Evolutionary conservation across 2,797 vertebrate species (phyloP).

Genomic region (Myotis vivesi): DNA sequence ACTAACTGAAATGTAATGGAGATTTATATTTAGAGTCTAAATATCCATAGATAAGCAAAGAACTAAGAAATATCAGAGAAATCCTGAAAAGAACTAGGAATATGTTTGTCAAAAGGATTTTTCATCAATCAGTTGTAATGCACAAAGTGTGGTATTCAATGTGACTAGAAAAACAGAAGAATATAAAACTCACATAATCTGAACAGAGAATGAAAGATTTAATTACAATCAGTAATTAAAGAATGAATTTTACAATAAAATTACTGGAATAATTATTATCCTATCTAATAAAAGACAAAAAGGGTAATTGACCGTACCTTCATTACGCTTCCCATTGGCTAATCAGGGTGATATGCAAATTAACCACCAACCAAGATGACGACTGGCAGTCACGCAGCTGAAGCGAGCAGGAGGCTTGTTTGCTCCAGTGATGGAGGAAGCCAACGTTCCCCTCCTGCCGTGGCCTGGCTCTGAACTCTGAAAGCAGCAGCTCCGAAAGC

Average conservation of each 20-base stretch:
- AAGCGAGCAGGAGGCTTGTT: too few species aligned
- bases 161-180: not conserved
- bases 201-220: not conserved
- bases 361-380: too few species aligned
- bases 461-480: too few species aligned
- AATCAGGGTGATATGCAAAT: too few species aligned
- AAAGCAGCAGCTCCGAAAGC: too few species aligned
- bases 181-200: not conserved
- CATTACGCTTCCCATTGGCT: too few species aligned
- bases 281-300: too few species aligned
- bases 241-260: not conserved
- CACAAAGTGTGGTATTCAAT: not conserved
- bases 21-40: not conserved
- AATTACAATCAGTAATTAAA: not conserved
- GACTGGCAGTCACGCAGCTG: too few species aligned
- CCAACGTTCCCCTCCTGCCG: too few species aligned
- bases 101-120: not conserved
- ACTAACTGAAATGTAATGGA: not conserved
- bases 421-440: too few species aligned
- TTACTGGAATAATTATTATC: not conserved
- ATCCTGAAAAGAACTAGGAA: not conserved
- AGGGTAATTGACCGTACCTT: too few species aligned
- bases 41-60: not conserved
- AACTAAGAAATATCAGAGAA: not conserved
- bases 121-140: not conserved